These are phyloP conservation scores for Goniozus legneri DNA, from an alignment of 1,140 invertebrate genomes.

Conservation along the genomic window DNA sequence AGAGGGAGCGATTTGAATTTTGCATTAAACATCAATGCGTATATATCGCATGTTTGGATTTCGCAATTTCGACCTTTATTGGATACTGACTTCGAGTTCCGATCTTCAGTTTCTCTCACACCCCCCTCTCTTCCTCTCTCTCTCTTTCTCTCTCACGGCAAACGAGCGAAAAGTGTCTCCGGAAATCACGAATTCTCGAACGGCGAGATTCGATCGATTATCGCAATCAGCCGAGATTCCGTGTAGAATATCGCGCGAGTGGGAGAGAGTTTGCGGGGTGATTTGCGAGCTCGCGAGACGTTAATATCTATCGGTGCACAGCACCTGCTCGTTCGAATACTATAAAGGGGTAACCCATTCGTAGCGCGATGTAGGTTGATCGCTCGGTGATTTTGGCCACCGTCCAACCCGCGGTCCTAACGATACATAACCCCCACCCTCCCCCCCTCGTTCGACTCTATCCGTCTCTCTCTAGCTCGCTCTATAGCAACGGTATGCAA, in stretches of 20 bases:
- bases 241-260: no score
- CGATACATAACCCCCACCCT: neutral
- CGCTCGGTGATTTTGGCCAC: neutral
- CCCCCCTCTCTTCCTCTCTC: neutral
- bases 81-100: no score
- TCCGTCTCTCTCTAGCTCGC: neutral
- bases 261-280: no score
- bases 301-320: no score
- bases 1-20: slow-evolving; percentile 42
- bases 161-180: slow-evolving; percentile 1
- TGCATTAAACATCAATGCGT: slow-evolving; percentile 50
- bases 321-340: no score
- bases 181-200: no score
- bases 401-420: neutral
- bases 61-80: slow-evolving; percentile 42
- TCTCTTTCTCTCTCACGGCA: neutral
- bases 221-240: no score
- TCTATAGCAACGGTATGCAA: neutral
- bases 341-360: slow-evolving; percentile 10
- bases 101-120: neutral
- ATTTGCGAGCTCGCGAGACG: no score
- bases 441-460: no score
- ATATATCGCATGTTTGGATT: slow-evolving; percentile 27
- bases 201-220: no score
- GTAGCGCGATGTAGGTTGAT: slow-evolving; percentile 2